Conservation (phyloP, 2,888 invertebrate genomes). For the Herminia tarsipennalis region DNA sequence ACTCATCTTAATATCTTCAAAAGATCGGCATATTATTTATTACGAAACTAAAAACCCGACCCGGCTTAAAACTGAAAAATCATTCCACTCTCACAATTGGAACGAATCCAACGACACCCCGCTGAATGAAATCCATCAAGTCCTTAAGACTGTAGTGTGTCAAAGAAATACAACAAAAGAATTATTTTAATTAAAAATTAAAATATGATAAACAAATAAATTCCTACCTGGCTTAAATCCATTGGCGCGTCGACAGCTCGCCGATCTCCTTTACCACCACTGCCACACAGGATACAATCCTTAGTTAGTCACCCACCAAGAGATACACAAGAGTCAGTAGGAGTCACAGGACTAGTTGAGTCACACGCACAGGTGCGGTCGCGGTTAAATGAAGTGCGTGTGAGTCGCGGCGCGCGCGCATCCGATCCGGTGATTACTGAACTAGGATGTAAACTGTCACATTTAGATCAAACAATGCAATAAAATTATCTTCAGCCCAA, state of each 20-base stretch:
- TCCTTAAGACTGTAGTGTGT: too few relatives aligned
- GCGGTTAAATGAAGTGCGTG: conserved; percentile 12
- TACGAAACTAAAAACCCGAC: too few relatives aligned
- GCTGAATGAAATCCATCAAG: too few relatives aligned
- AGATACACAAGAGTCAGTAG: conserved; percentile 7
- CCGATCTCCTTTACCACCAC: background rate
- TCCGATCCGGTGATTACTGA: conserved; percentile 9
- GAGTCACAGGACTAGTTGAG: background rate
- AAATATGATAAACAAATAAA: conserved; percentile 1
- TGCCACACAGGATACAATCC: background rate
- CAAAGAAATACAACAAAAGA: too few relatives aligned
- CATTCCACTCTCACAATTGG: too few relatives aligned
- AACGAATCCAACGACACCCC: too few relatives aligned
- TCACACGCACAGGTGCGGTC: conserved; percentile 18
- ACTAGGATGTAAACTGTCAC: conserved; percentile 37
- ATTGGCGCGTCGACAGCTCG: conserved; percentile 30
- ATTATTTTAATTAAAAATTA: background rate
- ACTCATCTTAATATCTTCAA: too few relatives aligned
- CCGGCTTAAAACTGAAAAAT: too few relatives aligned
- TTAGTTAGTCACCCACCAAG: conserved; percentile 4
- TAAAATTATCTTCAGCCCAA: too few relatives aligned
- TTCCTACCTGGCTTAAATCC: conserved; percentile 69
- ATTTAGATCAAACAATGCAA: background rate
- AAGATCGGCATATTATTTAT: too few relatives aligned
- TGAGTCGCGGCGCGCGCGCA: conserved; percentile 23